These are phyloP conservation scores for Parazoanthus atlanticus DNA, from an alignment of 92 coral and sea anemone species.

Conservation along the genomic window DNA sequence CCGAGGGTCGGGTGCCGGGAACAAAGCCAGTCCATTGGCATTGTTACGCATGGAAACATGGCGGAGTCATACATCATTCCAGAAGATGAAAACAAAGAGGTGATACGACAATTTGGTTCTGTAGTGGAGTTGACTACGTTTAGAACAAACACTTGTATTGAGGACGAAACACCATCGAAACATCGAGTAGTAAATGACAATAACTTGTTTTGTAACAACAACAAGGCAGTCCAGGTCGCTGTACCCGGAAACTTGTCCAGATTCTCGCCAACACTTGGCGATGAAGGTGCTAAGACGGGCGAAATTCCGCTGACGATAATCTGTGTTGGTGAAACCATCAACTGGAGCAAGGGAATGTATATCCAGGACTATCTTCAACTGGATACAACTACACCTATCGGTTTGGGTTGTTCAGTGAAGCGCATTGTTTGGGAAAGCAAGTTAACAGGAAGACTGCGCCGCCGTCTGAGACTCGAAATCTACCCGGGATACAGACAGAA, in stretches of 20 bases:
- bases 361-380: slow-evolving; percentile 57
- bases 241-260: too few relatives aligned
- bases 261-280: too few relatives aligned
- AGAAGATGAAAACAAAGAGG: slow-evolving; percentile 41
- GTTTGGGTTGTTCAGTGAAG: slow-evolving; percentile 41
- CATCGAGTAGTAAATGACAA: background rate
- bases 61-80: slow-evolving; percentile 28
- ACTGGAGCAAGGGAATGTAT: slow-evolving; percentile 66
- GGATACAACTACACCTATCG: slow-evolving; percentile 49
- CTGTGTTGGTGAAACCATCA: slow-evolving; percentile 67
- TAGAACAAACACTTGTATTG: slow-evolving; percentile 16
- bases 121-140: slow-evolving; percentile 53
- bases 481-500: too few relatives aligned
- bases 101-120: slow-evolving; percentile 8
- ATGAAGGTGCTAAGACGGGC: background rate
- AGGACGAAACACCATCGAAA: background rate
- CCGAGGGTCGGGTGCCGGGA: too few relatives aligned
- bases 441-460: background rate
- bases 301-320: slow-evolving; percentile 49
- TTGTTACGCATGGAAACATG: background rate
- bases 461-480: slow-evolving; percentile 45
- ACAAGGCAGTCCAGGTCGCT: too few relatives aligned
- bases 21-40: too few relatives aligned
- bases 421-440: slow-evolving; percentile 25
- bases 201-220: too few relatives aligned